These are phyloP conservation scores for Phalanger gymnotis DNA, from an alignment of 2,797 vertebrate genomes.

Conservation along the genomic window DNA sequence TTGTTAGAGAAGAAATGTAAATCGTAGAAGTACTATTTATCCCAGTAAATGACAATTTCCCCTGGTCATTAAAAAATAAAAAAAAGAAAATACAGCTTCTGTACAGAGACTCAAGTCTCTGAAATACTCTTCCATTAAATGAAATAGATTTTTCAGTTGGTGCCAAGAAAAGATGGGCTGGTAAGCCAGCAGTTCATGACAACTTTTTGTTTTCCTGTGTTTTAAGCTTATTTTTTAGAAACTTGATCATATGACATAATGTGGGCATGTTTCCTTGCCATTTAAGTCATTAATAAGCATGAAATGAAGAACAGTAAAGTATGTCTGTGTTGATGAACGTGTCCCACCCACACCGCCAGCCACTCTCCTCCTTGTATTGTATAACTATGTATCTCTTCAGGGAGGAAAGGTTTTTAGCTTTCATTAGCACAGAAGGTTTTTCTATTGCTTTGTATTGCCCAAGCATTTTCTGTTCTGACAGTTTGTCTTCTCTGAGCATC, in stretches of 20 bases:
- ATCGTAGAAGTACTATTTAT: constrained; percentile 61
- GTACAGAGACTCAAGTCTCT: neutral
- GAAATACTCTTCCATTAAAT: constrained; percentile 9
- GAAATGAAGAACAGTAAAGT: neutral
- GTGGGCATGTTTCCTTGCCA: neutral
- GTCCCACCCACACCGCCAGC: neutral
- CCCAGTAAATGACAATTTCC: constrained; percentile 71
- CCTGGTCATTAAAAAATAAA: no score
- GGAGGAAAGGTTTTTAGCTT: constrained; percentile 24
- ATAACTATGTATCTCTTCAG: neutral
- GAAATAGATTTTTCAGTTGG: constrained; percentile 7
- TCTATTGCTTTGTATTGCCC: constrained; percentile 43
- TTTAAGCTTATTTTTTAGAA: constrained; percentile 27
- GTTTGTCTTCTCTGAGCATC: constrained; percentile 23
- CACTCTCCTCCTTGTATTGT: neutral
- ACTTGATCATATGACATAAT: neutral
- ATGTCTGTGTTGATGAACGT: accelerated
- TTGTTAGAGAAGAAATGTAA: constrained; percentile 49
- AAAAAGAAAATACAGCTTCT: neutral
- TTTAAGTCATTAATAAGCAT: neutral
- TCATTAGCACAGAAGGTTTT: constrained; percentile 59
- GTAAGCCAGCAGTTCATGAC: neutral
- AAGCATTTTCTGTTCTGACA: constrained; percentile 45
- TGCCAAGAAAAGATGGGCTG: neutral
- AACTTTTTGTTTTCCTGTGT: constrained; percentile 33